Evolutionary conservation across 2,797 vertebrate genomes (phyloP), one percentile per base, ranked within the genome.

Genomic region (Hemitrygon akajei): DNA sequence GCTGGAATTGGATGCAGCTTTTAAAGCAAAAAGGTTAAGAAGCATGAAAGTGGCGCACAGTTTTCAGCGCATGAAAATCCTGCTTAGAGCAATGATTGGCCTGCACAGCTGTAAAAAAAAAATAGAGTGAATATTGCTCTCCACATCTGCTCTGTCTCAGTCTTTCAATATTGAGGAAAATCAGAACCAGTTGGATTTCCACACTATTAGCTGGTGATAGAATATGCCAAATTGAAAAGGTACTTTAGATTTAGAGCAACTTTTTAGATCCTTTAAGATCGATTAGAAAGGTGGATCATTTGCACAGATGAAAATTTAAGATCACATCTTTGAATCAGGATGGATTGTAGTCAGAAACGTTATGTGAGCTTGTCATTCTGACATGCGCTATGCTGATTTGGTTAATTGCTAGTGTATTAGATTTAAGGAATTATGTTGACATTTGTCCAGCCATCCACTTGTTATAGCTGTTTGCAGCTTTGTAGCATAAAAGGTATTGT

Each of bases 281-380:
- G 2, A 27, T 75, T 80, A 40, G 34, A 4, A 16, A 40, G 37
- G 40, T 40, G 47, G 47, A 25, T 40, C 25, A 12, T 58, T 84
- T 20, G 9, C 30, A 18, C 58, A 63, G 56, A n/a, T 71, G 76
- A 87, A 87, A 82, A 56, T 9, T 11, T 56, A 25, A 82, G 80
- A 82, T 82, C 76, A 77, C 30, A 77, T 77, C 80, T 27, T 82
- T 47, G 40, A 27, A 20, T 25, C 40, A 11, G 60, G 58, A 87
- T 87, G 84, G 58, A 66, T 63, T 63, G 84, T 58, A 87, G 84
- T 87, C 58, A 34, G n/a, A 87, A 66, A n/a, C 20, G 84, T 34
- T 66, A 87, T 66, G 58, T 87, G 84, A 87, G n/a, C 84, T 66
- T 87, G 63, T 87, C 58, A 7, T 66, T 87, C 84, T 63, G 84